Percentiles rank a stretch among this genome's conserved stretches.
Evolutionary conservation across 2,113 vertebrate genomes (phyloP).

Genomic region (Albula goreensis): DNA sequence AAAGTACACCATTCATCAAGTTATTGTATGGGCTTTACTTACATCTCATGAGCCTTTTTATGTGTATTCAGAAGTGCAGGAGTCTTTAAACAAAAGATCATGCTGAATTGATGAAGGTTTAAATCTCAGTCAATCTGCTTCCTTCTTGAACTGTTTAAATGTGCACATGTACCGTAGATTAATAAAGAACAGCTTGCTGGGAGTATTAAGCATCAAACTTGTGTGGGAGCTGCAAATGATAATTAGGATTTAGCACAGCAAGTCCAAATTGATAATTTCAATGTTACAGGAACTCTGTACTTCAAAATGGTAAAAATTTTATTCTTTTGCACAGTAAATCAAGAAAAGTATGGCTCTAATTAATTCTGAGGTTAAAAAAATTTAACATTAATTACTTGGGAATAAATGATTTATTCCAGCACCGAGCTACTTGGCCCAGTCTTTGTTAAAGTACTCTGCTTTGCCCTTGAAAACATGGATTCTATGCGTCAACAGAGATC

Average conservation of each 20-base stretch:
- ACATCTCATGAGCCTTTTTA: conserved; percentile 67
- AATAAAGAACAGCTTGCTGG: conserved; percentile 45
- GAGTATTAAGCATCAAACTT: conserved; percentile 10
- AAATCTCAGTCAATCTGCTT: conserved; percentile 71
- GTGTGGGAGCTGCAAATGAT: not conserved
- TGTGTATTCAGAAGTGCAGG: conserved; percentile 70
- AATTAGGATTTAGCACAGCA: not conserved
- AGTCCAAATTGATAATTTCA: not conserved
- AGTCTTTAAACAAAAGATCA: conserved; percentile 66
- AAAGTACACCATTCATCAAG: conserved; percentile 65
- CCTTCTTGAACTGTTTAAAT: conserved; percentile 60
- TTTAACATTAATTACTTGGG: too few relatives aligned
- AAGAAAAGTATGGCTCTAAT: too few relatives aligned
- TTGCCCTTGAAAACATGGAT: not conserved
- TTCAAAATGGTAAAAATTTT: not conserved
- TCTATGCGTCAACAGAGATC: not conserved
- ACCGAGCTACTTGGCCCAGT: not conserved
- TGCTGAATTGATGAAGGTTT: conserved; percentile 66
- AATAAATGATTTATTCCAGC: not conserved
- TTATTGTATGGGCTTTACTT: conserved; percentile 65
- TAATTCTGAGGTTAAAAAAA: too few relatives aligned
- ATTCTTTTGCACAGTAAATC: too few relatives aligned
- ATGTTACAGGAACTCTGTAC: not conserved
- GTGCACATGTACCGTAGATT: conserved; percentile 51
- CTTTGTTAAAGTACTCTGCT: not conserved